Evolutionary conservation across 1,140 invertebrate genomes (phyloP).

Genomic region (Daktulosphaira vitifoliae): DNA sequence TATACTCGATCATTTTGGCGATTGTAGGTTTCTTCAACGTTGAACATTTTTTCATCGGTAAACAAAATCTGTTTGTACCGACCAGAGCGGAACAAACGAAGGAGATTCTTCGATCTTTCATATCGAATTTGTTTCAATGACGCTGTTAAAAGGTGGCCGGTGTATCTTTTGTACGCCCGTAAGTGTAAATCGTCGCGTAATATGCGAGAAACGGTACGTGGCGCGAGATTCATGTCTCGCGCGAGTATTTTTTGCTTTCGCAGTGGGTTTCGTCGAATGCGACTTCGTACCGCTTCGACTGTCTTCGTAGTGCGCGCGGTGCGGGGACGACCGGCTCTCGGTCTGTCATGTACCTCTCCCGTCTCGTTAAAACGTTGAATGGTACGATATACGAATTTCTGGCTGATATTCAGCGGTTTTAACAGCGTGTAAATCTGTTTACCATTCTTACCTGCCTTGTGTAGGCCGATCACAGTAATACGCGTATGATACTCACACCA

Average conservation of each 20-base stretch:
- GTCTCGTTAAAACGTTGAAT: neutral
- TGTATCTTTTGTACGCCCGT: neutral
- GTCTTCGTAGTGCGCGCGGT: neutral
- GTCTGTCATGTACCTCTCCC: neutral
- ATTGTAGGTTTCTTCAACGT: neutral
- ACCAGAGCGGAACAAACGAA: neutral
- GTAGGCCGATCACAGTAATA: neutral
- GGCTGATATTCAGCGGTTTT: neutral
- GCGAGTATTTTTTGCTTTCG: neutral
- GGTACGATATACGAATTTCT: slow-evolving; percentile 5
- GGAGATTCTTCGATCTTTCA: neutral
- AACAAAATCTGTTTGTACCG: neutral
- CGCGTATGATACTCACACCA: neutral
- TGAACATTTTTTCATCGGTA: neutral
- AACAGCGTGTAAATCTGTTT: neutral
- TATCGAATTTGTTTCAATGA: neutral
- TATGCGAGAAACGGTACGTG: neutral
- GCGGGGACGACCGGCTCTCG: neutral
- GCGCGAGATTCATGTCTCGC: neutral
- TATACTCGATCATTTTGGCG: slow-evolving; percentile 9
- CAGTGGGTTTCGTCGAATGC: neutral
- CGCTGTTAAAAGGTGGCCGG: neutral
- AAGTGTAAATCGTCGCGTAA: neutral
- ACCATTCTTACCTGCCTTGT: neutral
- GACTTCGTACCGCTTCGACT: neutral